These are phyloP conservation scores for Trididemnum nubilum DNA, from an alignment of 23 tunicate genomes.

Conservation along the genomic window DNA sequence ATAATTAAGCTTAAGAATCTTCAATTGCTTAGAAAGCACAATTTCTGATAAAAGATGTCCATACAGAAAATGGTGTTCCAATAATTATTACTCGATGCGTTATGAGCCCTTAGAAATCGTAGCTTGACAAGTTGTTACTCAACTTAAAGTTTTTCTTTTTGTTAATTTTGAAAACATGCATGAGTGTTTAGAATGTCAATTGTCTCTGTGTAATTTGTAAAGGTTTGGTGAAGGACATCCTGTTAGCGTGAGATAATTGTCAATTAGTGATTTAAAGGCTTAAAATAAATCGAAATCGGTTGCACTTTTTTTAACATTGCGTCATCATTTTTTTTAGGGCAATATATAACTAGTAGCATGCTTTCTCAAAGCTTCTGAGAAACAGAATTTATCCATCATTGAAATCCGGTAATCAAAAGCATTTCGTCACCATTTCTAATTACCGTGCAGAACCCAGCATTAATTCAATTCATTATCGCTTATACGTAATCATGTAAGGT, in stretches of 20 bases:
- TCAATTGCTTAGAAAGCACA: no score
- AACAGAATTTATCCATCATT: neutral
- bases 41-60: no score
- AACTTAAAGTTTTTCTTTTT: no score
- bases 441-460: neutral
- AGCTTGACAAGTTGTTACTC: no score
- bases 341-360: neutral
- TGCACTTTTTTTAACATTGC: neutral
- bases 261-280: neutral
- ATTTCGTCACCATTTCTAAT: neutral
- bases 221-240: constrained; percentile 2
- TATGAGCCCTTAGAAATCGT: no score
- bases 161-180: no score
- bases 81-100: no score
- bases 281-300: neutral
- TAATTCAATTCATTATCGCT: neutral
- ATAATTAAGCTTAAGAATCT: no score
- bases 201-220: neutral
- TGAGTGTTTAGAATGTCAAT: no score
- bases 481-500: no score
- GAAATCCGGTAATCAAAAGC: neutral
- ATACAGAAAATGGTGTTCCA: no score
- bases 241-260: neutral
- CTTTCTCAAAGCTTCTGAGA: neutral
- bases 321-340: neutral